These are phyloP conservation scores for Rhagologus leucostigma DNA, from an alignment of 2,113 vertebrate species.

Conservation along the genomic window DNA sequence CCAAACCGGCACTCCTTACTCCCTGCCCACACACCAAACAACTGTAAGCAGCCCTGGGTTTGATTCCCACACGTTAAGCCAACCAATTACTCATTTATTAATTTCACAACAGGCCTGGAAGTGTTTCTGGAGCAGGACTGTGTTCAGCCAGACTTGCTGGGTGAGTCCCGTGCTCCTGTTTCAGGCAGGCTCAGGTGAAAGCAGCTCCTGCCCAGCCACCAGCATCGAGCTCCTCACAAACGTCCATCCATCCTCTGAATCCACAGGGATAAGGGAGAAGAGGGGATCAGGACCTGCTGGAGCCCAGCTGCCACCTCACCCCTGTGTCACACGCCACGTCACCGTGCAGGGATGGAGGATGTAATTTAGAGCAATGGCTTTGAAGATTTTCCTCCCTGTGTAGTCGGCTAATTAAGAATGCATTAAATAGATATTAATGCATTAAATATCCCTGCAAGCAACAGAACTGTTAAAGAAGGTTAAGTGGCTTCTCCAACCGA, in stretches of 20 bases:
- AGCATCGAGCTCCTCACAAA: accelerated
- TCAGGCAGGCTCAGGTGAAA: neutral
- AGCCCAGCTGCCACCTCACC: neutral
- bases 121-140: neutral
- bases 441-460: neutral
- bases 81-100: neutral
- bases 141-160: neutral
- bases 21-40: neutral
- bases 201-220: neutral
- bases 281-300: neutral
- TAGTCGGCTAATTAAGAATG: neutral
- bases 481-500: neutral
- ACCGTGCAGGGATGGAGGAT: accelerated
- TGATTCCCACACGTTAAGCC: neutral
- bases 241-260: neutral
- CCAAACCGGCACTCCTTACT: neutral
- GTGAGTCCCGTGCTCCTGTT: neutral
- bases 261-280: neutral
- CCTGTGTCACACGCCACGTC: accelerated
- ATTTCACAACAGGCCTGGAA: conserved; percentile 1
- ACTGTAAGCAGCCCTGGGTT: neutral
- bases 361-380: neutral
- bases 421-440: neutral
- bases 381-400: neutral
- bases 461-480: neutral